Base-by-base conservation (phyloP, 1,140 invertebrate species). In the Caerostris extrusa region DNA sequence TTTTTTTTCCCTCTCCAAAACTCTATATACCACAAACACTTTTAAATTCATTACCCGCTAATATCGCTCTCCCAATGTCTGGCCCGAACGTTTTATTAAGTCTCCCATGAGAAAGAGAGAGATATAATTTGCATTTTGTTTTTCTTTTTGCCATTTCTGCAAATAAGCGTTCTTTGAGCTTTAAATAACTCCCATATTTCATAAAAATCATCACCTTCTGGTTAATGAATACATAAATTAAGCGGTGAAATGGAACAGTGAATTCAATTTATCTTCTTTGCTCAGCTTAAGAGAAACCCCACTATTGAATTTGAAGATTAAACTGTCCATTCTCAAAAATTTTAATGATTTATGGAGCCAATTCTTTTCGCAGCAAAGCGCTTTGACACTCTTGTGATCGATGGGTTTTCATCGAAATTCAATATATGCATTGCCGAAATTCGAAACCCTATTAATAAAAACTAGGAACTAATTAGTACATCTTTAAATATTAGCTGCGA, bases 291-390 rank as follows among this genome's bases (percentile, higher is more conserved):
- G 71, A 77, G 88, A 71, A 60, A 77, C 12, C 86, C 50, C 61
- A 77, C 88, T 88, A 88, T 88, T 88, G 86, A 88, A 88, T 88
- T 88, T 88, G 53, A 88, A 88, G 86, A 88, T 88, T 88, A 88
- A 88, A 88, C 86, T 88, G 86, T 88, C 86, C 34, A 19, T 85
- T 88, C 61, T 88, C 86, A 88, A 88, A 88, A 88, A 67, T 88
- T 64, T 61, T 19, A 88, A 88, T 88, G 86, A 88, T 88, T 88
- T 88, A 88, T 88, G 86, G 61, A 5, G n/a, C 86, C 56, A 57
- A 64, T 88, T 88, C 83, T 85, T 85, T 85, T 12, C 34, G 50
- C 58, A 50, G 86, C 34, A 88, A 88, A 64, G 86, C 86, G 60
- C 34, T 50, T 58, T 88, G 86, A 64, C 85, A 57, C n/a, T 17